phyloP scores from a whole-genome alignment of 2,888 invertebrate species.

The Conus canariensis region DNA sequence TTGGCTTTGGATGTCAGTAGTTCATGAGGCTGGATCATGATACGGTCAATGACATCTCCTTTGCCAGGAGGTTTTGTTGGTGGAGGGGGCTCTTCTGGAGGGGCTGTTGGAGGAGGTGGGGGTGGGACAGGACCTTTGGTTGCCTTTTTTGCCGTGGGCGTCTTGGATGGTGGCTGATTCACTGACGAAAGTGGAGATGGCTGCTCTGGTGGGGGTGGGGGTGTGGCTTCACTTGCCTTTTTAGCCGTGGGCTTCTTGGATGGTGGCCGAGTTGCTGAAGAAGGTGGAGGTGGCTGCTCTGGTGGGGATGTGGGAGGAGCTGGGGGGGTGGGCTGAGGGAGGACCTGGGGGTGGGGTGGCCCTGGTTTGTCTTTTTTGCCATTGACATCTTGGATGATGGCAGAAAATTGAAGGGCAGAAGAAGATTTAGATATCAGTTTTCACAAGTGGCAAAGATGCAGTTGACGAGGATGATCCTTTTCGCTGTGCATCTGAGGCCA shows the following conservation, averaged over 20 bases:
- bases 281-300: neutral
- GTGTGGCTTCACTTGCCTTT: neutral
- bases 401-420: neutral
- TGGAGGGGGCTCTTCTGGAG: neutral
- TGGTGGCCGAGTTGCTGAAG: neutral
- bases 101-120: neutral
- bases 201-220: too few relatives aligned
- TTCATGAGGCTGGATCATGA: slow-evolving; percentile 28
- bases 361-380: neutral
- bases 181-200: neutral
- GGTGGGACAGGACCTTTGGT: neutral
- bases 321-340: neutral
- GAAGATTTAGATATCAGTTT: neutral
- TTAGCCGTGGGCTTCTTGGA: neutral
- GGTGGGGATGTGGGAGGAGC: neutral
- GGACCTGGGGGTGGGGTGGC: neutral
- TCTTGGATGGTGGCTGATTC: too few relatives aligned
- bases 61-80: neutral
- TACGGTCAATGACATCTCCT: neutral
- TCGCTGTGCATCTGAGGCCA: too few relatives aligned
- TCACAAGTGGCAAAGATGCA: neutral
- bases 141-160: neutral
- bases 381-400: neutral
- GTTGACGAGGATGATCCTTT: too few relatives aligned
- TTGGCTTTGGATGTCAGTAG: slow-evolving; percentile 41